phyloP scores from a whole-genome alignment of 1,140 invertebrate species.

The Saccostrea glomerata region DNA sequence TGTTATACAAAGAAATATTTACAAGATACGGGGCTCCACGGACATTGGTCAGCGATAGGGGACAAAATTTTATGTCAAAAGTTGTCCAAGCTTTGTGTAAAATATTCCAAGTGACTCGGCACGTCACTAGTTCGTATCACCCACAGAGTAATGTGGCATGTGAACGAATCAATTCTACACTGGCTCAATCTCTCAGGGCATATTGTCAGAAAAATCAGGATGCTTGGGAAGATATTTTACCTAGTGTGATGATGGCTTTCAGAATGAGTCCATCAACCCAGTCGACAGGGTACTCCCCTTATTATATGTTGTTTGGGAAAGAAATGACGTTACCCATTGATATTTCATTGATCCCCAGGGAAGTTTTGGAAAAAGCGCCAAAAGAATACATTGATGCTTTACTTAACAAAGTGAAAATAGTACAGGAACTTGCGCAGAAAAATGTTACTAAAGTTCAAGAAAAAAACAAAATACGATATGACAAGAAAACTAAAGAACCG shows the following conservation, averaged over 20 bases:
- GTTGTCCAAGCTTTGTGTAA: constrained; percentile 45
- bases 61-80: constrained; percentile 54
- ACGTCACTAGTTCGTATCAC: constrained; percentile 40
- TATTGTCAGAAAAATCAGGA: constrained; percentile 28
- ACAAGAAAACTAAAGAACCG: constrained; percentile 46
- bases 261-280: constrained; percentile 37
- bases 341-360: background rate
- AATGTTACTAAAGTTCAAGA: background rate
- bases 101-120: constrained; percentile 41
- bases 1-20: constrained; percentile 56
- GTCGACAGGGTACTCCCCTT: constrained; percentile 43
- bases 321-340: constrained; percentile 52
- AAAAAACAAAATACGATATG: constrained; percentile 32
- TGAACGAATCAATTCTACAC: constrained; percentile 27
- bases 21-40: constrained; percentile 57
- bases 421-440: background rate
- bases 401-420: background rate
- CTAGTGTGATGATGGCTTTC: constrained; percentile 46
- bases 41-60: constrained; percentile 51
- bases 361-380: background rate
- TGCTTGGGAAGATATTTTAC: background rate
- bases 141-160: constrained; percentile 39
- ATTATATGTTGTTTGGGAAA: constrained; percentile 43
- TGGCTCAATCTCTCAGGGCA: constrained; percentile 19
- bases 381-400: background rate